Conservation (phyloP, 2,888 invertebrate species). For the Hydrotaea diabolus region DNA sequence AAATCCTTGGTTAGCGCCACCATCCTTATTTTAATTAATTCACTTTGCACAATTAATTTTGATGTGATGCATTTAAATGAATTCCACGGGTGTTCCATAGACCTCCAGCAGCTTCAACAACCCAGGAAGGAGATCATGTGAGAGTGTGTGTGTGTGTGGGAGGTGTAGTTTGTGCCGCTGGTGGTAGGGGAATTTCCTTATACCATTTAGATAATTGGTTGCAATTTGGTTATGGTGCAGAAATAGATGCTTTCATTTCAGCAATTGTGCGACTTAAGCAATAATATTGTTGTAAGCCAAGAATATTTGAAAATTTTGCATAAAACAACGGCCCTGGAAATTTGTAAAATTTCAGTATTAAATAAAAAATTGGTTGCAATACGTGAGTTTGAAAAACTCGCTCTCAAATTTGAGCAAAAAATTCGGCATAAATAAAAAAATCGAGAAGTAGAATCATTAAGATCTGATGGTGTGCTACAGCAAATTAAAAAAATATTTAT, state of each 20-base stretch:
- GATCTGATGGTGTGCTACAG: too few relatives aligned
- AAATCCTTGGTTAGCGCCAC: not conserved
- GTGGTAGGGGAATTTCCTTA: not conserved
- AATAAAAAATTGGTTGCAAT: too few relatives aligned
- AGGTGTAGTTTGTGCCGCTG: not conserved
- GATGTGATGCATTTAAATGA: conserved; percentile 75
- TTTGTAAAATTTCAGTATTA: too few relatives aligned
- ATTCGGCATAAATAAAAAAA: too few relatives aligned
- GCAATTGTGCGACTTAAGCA: not conserved
- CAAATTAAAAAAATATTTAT: too few relatives aligned
- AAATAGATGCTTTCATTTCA: conserved; percentile 2
- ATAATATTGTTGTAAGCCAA: not conserved
- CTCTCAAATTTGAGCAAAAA: too few relatives aligned
- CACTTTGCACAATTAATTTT: conserved; percentile 73
- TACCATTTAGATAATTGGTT: conserved; percentile 21
- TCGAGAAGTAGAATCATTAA: too few relatives aligned
- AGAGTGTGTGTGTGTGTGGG: not conserved
- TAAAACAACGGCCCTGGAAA: too few relatives aligned
- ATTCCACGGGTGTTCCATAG: conserved; percentile 64
- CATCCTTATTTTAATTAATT: conserved; percentile 72
- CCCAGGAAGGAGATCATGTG: not conserved
- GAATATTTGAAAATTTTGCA: not conserved
- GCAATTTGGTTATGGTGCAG: conserved; percentile 5
- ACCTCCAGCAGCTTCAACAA: not conserved
- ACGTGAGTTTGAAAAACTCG: too few relatives aligned